Evolutionary conservation across 2,797 vertebrate genomes (phyloP).

Genomic region (Eulemur rubriventer): DNA sequence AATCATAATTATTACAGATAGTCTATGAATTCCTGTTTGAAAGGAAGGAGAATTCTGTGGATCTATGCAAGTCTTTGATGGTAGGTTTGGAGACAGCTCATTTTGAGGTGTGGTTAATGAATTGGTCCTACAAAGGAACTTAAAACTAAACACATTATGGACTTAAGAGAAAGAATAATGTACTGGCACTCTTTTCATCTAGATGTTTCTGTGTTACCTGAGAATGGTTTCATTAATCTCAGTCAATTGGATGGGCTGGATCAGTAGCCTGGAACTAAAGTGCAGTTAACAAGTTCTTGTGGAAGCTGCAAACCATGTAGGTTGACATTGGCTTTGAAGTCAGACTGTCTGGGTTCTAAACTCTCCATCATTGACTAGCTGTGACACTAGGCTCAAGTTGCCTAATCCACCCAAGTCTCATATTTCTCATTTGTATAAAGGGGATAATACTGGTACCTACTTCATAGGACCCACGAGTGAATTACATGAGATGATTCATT

Average conservation of each 20-base stretch:
- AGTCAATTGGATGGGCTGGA: neutral
- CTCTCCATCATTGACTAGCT: neutral
- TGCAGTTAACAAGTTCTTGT: neutral
- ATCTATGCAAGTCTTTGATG: neutral
- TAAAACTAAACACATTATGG: neutral
- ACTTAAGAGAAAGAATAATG: neutral
- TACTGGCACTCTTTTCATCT: no score
- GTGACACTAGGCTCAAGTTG: neutral
- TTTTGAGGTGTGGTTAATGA: neutral
- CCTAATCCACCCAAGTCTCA: neutral
- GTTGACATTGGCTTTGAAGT: neutral
- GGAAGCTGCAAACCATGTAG: neutral
- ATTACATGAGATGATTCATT: neutral
- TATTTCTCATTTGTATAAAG: neutral
- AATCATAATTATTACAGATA: neutral
- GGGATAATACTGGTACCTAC: neutral
- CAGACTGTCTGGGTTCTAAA: neutral
- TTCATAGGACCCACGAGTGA: neutral
- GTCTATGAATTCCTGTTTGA: neutral
- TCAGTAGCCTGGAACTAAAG: neutral
- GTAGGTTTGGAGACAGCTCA: neutral
- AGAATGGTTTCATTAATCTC: neutral
- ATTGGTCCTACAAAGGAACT: neutral
- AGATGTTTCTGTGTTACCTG: neutral
- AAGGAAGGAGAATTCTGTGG: neutral